Base-by-base conservation (phyloP, 53 echinoderm and acorn worm genomes). In the Echinometra lucunter region DNA sequence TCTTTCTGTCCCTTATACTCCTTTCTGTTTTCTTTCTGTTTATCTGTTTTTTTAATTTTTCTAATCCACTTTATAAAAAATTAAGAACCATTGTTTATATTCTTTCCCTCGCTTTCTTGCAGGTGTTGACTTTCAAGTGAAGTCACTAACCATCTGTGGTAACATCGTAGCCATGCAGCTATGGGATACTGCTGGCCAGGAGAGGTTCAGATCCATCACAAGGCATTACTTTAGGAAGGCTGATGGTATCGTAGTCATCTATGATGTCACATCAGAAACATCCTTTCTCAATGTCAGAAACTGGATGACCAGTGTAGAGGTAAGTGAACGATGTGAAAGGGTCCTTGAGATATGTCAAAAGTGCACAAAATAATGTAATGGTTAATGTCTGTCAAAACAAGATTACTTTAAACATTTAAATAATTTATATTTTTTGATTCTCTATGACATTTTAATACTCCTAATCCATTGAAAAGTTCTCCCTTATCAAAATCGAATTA, bases 81-180 rank as follows among this genome's bases (percentile, higher is more conserved):
- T n/a, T n/a, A n/a, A n/a, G n/a, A n/a, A n/a, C n/a, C n/a, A n/a
- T n/a, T n/a, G n/a, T n/a, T n/a, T n/a, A n/a, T n/a, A n/a, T n/a
- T 44, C 11, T 44, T 25, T 88, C 88, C 56, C 40, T 21, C 30
- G 35, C 1, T 32, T 37, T 4, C 34, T 63, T 45, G 10, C 80
- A 99, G 99, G 99, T 42, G 99, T 99, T 27, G 99, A 99, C 94
- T 99, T 98, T 75, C 97, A 97, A 70, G 98, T 99, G n/a, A 99
- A 98, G 60, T 95, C 97, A 8, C 66, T 98, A 93, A 70, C 90
- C n/a, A 92, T 99, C 28, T 96, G 95, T 66, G 93, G 96, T 82
- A 95, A 95, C 66, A 66, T 98, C 74, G 96, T 99, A 19, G 99
- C 99, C 27, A 91, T 99, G 37, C 99, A 99, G 94, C 96, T 99